Base-by-base conservation (phyloP, 2,888 invertebrate genomes). In the Gisinianus flammeolus region DNA sequence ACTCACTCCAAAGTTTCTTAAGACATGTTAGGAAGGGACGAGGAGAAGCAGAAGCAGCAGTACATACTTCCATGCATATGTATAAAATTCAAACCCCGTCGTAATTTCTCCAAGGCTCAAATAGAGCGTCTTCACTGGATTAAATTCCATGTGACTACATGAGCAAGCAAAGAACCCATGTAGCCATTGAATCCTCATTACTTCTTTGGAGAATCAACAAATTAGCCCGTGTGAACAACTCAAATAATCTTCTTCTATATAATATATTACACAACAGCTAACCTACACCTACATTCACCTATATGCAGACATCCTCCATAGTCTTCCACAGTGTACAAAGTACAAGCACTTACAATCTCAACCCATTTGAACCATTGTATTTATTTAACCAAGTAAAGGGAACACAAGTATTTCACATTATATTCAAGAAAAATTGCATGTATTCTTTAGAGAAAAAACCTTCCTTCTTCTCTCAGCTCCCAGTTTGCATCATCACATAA, bases 131-230 rank as follows among this genome's bases (percentile, higher is more conserved):
- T n/a, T n/a, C n/a, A n/a, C n/a, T n/a, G n/a, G n/a, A n/a, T n/a
- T n/a, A n/a, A n/a, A n/a, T n/a, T n/a, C n/a, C n/a, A n/a, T n/a
- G n/a, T n/a, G n/a, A n/a, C n/a, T n/a, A n/a, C n/a, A n/a, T n/a
- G n/a, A n/a, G n/a, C n/a, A n/a, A n/a, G n/a, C n/a, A n/a, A n/a
- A n/a, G n/a, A n/a, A n/a, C n/a, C n/a, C n/a, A n/a, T n/a, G n/a
- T n/a, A 28, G 26, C 28, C 66, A 66, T 66, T 28, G 66, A 66
- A 66, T 28, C 66, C 66, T 66, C 66, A 66, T 66, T 66, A 66
- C 28, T 66, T 66, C 66, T 66, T 66, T 4, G 24, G 5, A 64
- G 64, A 22, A 64, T 64, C 66, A 66, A 66, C 66, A 66, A 66
- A 66, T 66, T 66, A 66, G 28, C 30, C 28, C 4, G 24, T 66